Conservation (phyloP, 2,888 invertebrate species). For the Erebia palarica region DNA sequence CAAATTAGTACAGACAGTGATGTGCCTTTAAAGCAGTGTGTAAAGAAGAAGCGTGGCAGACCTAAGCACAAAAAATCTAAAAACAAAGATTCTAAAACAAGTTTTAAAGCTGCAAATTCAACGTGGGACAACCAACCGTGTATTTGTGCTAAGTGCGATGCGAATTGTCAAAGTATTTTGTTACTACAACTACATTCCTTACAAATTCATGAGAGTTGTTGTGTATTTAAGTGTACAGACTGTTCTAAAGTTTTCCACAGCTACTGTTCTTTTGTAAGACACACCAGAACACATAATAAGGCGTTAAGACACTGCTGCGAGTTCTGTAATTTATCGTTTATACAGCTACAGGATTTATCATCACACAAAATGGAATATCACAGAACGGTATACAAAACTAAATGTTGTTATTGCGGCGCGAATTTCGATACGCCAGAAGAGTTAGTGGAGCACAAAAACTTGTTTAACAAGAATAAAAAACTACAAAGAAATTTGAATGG, state of each 20-base stretch:
- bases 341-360: constrained; percentile 53
- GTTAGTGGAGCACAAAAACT: constrained; percentile 62
- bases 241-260: constrained; percentile 62
- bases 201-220: constrained; percentile 68
- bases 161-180: constrained; percentile 65
- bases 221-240: constrained; percentile 67
- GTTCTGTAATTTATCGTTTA: constrained; percentile 62
- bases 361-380: constrained; percentile 58
- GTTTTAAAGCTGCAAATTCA: constrained; percentile 44
- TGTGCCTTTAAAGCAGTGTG: constrained; percentile 53
- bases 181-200: constrained; percentile 66
- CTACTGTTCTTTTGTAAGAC: constrained; percentile 62
- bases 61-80: constrained; percentile 43
- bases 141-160: constrained; percentile 69
- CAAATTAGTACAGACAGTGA: constrained; percentile 63
- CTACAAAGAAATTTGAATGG: constrained; percentile 36
- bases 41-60: constrained; percentile 56
- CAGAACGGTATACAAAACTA: constrained; percentile 46
- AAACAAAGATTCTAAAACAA: constrained; percentile 34
- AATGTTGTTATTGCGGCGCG: constrained; percentile 65
- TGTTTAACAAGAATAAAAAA: constrained; percentile 53
- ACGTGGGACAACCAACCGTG: constrained; percentile 72
- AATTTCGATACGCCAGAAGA: constrained; percentile 59
- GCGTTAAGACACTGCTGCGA: constrained; percentile 67
- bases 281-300: constrained; percentile 65